Conservation (phyloP, 1,140 invertebrate genomes). For the Nilaparvata lugens region DNA sequence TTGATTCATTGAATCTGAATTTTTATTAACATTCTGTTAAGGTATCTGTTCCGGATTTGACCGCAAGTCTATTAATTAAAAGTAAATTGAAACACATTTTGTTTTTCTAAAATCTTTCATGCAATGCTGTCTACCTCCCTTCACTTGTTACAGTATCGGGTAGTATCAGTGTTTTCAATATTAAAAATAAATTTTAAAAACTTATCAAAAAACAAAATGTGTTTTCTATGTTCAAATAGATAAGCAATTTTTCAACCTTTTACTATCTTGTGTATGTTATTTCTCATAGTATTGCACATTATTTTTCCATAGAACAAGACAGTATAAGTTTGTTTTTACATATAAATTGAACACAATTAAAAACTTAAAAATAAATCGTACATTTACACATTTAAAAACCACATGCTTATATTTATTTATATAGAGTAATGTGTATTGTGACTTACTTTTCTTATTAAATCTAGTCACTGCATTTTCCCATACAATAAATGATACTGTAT, state of each 20-base stretch:
- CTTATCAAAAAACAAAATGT: constrained; percentile 5
- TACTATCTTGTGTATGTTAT: neutral
- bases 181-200: constrained; percentile 5
- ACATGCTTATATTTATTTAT: constrained; percentile 21
- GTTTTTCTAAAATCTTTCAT: neutral
- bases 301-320: too few relatives aligned
- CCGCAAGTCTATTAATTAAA: too few relatives aligned
- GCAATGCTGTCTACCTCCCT: too few relatives aligned
- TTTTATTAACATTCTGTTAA: too few relatives aligned
- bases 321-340: too few relatives aligned
- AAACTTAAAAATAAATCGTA: constrained; percentile 7
- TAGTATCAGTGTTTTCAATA: neutral
- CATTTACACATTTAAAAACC: constrained; percentile 22
- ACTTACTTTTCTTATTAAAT: constrained; percentile 1
- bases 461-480: constrained; percentile 1
- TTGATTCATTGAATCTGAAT: too few relatives aligned
- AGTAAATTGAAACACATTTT: neutral
- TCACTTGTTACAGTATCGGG: too few relatives aligned
- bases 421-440: constrained; percentile 6
- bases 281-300: neutral
- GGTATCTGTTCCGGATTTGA: too few relatives aligned
- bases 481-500: constrained; percentile 16
- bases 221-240: neutral
- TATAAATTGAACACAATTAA: too few relatives aligned
- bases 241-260: neutral